Conservation (phyloP, 2,113 vertebrate genomes). For the Lamprotornis superbus region DNA sequence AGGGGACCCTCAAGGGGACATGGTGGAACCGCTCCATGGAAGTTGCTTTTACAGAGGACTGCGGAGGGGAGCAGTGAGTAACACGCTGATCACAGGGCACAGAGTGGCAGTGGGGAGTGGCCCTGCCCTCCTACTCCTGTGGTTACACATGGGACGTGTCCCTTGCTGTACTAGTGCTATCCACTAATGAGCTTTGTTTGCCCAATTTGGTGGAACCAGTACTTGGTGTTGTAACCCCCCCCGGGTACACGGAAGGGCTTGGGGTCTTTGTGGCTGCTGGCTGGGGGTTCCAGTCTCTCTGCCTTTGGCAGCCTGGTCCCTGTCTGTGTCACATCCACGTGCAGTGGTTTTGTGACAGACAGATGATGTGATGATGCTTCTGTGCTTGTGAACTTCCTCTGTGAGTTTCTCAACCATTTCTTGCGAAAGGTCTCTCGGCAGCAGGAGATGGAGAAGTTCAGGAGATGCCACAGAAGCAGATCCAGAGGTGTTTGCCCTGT, state of each 20-base stretch:
- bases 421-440: neutral
- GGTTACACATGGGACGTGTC: accelerated
- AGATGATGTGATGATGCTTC: neutral
- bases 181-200: accelerated
- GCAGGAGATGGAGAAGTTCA: neutral
- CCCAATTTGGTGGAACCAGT: accelerated
- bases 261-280: neutral
- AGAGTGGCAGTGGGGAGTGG: neutral
- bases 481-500: accelerated
- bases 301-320: neutral
- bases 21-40: neutral
- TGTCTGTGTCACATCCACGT: accelerated
- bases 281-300: neutral
- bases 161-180: neutral
- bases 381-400: slow-evolving; percentile 2
- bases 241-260: accelerated
- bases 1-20: neutral
- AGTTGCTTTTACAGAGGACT: neutral
- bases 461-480: neutral
- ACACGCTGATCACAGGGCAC: accelerated
- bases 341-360: accelerated
- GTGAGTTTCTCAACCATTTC: neutral
- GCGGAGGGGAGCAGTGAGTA: neutral
- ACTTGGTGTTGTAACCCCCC: accelerated
- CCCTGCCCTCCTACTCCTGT: neutral